Evolutionary conservation across 1,140 invertebrate genomes (phyloP).

Genomic region (Nephotettix cincticeps): DNA sequence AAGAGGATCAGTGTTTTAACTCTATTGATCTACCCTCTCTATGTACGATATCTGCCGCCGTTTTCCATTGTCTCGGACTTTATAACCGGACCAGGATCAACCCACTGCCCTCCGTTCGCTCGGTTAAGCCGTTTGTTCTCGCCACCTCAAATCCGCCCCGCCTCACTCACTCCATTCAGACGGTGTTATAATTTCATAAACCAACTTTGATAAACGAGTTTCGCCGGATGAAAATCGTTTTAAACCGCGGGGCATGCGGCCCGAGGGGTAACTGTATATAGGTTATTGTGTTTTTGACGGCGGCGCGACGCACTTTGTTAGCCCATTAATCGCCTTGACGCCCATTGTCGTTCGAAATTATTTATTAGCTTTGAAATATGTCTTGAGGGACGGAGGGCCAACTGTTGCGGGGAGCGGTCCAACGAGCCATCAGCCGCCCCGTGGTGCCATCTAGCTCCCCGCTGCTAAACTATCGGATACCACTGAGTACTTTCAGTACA

Average conservation of each 20-base stretch:
- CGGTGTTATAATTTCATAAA: neutral
- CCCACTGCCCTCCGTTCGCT: neutral
- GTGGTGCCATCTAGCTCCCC: no score
- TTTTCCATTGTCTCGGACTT: neutral
- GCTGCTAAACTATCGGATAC: no score
- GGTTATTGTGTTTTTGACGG: neutral
- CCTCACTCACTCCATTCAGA: neutral
- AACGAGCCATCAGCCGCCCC: no score
- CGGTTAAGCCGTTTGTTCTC: neutral
- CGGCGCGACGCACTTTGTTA: neutral
- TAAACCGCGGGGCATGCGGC: neutral
- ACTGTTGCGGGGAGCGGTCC: neutral
- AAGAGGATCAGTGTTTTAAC: no score
- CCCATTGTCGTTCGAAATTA: neutral
- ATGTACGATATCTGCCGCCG: neutral
- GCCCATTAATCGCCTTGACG: neutral
- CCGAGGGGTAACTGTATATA: constrained; percentile 6
- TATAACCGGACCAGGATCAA: neutral
- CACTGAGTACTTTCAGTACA: no score
- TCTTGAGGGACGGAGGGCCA: neutral
- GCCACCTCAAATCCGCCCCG: constrained; percentile 3
- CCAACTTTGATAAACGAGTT: constrained; percentile 9
- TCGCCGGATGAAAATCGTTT: constrained; percentile 1
- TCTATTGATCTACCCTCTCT: no score
- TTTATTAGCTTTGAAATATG: constrained; percentile 12